Evolutionary conservation across 2,888 invertebrate genomes (phyloP), one percentile per base, ranked within the genome.

Genomic region (Ommatoiulus sabulosus): DNA sequence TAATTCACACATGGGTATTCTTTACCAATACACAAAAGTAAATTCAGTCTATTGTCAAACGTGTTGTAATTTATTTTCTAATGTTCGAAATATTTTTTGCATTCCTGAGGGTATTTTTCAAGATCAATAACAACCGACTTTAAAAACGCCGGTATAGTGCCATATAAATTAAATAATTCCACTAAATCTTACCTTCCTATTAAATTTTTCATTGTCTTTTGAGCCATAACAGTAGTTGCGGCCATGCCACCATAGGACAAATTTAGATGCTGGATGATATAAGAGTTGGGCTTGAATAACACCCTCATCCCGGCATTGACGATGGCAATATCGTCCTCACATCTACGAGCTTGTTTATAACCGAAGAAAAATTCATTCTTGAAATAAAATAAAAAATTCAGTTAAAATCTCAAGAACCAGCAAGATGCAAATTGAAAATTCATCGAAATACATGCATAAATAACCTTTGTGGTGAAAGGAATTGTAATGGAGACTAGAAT

Each of bases 251-350:
- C 98, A 92, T 95, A 98, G n/a, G 96, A 96, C 90, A 98, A 92
- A 89, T 94, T 93, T 46, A 96, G 94, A 85, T 95, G 93, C 88
- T 94, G 92, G 57, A 97, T 90, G 1, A 90, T 94, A n/a, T 93
- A 90, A 7, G 90, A 90, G 72, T 93, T 92, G 5, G 93, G 92
- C 91, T 95, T 92, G 90, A 98, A 95, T 86, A 92, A 93, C 0
- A 98, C 94, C 91, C 95, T 95, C 90, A 98, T 94, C 4, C 93
- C 93, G 89, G 96, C 95, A 91, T 98, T 99, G 0, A 98, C 98
- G 91, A 99, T 98, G 3, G 98, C 97, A 90, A 99, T 98, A 92
- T 99, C 99, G 92, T 99, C 98, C 91, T 99, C 98, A 89, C 97
- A 94, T 90, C 99, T 93, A 91, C 96, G 95, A 0, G 98, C 96